Evolutionary conservation across 2,797 vertebrate species (phyloP).

Genomic region (Neoniphon sammara): DNA sequence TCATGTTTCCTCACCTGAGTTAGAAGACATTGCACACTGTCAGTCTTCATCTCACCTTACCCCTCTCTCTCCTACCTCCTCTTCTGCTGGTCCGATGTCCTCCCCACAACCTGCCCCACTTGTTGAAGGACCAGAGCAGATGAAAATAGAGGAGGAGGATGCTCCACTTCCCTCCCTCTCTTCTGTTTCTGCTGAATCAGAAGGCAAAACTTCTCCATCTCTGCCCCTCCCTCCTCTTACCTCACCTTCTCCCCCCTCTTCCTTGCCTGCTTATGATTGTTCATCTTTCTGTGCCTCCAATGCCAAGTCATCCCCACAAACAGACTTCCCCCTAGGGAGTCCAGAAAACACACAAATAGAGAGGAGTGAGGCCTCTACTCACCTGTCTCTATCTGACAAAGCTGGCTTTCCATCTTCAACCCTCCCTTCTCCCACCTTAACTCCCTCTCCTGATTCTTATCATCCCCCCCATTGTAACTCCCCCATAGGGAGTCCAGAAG

Average conservation of each 20-base stretch:
- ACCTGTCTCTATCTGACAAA: background rate
- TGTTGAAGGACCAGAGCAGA: background rate
- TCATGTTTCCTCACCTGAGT: background rate
- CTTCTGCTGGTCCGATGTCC: too few species aligned
- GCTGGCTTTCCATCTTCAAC: background rate
- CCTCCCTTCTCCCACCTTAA: background rate
- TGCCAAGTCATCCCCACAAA: background rate
- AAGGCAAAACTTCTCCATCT: slow-evolving; percentile 1
- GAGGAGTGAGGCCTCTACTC: background rate
- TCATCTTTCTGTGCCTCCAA: background rate
- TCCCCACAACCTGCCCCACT: background rate
- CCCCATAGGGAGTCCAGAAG: slow-evolving; percentile 9
- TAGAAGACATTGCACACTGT: background rate
- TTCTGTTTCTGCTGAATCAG: background rate
- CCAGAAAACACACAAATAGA: slow-evolving; percentile 1
- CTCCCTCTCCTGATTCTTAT: background rate
- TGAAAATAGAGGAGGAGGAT: background rate
- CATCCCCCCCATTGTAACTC: background rate
- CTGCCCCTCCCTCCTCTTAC: background rate
- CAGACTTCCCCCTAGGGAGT: background rate
- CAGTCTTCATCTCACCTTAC: background rate
- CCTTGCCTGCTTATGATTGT: background rate
- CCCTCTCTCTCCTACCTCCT: background rate
- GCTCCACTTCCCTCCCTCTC: background rate
- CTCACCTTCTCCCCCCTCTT: background rate